These are phyloP conservation scores for Quadroppia sp. DNA, from an alignment of 2,888 invertebrate species.

Conservation along the genomic window DNA sequence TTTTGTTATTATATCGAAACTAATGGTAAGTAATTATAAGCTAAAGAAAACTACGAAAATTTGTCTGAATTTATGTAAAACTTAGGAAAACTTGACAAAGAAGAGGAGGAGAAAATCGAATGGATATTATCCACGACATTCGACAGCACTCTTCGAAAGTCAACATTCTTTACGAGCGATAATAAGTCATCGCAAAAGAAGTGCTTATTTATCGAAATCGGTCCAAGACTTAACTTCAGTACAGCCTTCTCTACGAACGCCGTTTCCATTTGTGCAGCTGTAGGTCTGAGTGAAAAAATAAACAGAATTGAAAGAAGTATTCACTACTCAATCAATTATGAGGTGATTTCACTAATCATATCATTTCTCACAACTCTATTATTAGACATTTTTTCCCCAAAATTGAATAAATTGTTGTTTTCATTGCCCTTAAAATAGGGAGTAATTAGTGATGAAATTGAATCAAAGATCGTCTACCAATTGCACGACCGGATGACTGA, in stretches of 20 bases:
- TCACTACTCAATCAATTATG: constrained; percentile 62
- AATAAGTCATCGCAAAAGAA: constrained; percentile 11
- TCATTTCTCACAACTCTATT: neutral
- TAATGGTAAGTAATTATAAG: constrained; percentile 32
- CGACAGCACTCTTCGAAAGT: constrained; percentile 5
- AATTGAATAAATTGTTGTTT: constrained; percentile 11
- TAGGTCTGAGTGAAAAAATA: constrained; percentile 67
- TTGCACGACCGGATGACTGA: constrained; percentile 91
- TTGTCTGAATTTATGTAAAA: neutral
- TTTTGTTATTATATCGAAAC: constrained; percentile 40
- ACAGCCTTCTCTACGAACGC: constrained; percentile 95
- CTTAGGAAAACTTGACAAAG: constrained; percentile 5
- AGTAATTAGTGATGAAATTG: constrained; percentile 31
- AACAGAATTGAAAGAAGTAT: constrained; percentile 75
- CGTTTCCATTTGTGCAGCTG: constrained; percentile 83
- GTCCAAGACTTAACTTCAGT: constrained; percentile 77
- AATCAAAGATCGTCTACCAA: constrained; percentile 49
- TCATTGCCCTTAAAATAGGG: constrained; percentile 40
- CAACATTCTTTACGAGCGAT: neutral
- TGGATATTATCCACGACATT: constrained; percentile 42
- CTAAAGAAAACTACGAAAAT: neutral
- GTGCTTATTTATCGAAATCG: constrained; percentile 39
- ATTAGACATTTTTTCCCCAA: constrained; percentile 43
- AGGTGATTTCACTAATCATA: constrained; percentile 36
- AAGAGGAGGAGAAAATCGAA: constrained; percentile 22